phyloP scores from a whole-genome alignment of 2,113 vertebrate species.

The Ursus arctos region DNA sequence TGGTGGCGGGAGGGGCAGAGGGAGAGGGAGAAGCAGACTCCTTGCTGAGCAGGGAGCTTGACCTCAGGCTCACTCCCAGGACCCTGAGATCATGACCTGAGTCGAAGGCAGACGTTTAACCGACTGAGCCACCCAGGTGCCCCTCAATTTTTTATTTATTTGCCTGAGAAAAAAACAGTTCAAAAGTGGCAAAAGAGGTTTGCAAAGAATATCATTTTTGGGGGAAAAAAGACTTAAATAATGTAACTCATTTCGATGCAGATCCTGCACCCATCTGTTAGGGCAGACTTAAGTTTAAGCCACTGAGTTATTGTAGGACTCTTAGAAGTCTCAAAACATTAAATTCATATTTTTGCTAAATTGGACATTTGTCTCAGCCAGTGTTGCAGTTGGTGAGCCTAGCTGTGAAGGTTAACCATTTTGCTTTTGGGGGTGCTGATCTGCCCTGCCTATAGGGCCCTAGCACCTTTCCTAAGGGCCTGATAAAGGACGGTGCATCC shows the following conservation, averaged over 20 bases:
- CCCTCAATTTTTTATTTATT: background rate
- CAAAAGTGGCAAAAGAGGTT: constrained; percentile 9
- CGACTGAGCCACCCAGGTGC: background rate
- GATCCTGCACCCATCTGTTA: background rate
- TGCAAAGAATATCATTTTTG: background rate
- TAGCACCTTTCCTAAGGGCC: background rate
- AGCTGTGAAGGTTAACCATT: background rate
- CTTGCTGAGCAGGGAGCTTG: background rate
- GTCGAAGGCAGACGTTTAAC: background rate
- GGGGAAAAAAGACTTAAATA: background rate
- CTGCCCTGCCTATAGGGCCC: rapidly evolving
- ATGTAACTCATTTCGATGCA: background rate
- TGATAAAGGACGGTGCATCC: background rate
- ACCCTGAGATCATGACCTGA: background rate
- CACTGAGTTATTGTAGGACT: background rate
- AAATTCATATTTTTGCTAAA: background rate
- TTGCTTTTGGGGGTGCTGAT: background rate
- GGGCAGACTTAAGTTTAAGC: background rate
- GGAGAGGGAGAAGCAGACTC: background rate
- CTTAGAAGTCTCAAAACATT: background rate
- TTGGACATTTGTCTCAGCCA: background rate
- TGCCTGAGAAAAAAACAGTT: background rate
- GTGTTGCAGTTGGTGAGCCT: background rate
- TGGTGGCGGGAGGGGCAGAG: background rate
- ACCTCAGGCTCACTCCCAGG: background rate